phyloP scores from a whole-genome alignment of 2,888 invertebrate species.

The Phalera bucephala region DNA sequence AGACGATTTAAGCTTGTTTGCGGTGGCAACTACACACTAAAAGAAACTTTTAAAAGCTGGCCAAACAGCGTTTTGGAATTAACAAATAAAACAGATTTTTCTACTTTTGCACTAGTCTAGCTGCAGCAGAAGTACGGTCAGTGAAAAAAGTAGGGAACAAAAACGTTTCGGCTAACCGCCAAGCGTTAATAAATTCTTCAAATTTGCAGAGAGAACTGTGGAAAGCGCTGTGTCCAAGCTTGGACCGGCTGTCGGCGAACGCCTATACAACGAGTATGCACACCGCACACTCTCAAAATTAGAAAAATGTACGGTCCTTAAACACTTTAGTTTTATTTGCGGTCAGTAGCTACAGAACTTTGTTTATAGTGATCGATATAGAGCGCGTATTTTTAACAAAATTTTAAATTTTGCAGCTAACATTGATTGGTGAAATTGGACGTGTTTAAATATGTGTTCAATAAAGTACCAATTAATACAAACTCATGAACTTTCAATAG shows the following conservation, averaged over 20 bases:
- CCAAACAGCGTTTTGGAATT: conserved; percentile 32
- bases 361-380: conserved; percentile 1
- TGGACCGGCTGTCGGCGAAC: conserved; percentile 38
- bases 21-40: not conserved
- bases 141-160: conserved; percentile 54
- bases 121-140: conserved; percentile 56
- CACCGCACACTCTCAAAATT: conserved; percentile 21
- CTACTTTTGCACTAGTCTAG: conserved; percentile 50
- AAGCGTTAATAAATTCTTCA: conserved; percentile 78
- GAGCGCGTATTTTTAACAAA: no score
- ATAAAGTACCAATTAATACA: no score
- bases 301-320: conserved; percentile 12
- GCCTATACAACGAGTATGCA: conserved; percentile 16
- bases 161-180: conserved; percentile 73
- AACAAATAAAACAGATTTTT: conserved; percentile 43
- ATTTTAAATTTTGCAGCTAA: no score
- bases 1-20: not conserved
- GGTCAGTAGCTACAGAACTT: not conserved
- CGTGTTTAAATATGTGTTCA: no score
- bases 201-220: conserved; percentile 59
- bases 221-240: conserved; percentile 46
- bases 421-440: no score
- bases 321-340: conserved; percentile 10
- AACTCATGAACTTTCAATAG: no score
- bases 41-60: conserved; percentile 12